phyloP scores from a whole-genome alignment of 1,140 invertebrate species.

The Drosophila persimilis region DNA sequence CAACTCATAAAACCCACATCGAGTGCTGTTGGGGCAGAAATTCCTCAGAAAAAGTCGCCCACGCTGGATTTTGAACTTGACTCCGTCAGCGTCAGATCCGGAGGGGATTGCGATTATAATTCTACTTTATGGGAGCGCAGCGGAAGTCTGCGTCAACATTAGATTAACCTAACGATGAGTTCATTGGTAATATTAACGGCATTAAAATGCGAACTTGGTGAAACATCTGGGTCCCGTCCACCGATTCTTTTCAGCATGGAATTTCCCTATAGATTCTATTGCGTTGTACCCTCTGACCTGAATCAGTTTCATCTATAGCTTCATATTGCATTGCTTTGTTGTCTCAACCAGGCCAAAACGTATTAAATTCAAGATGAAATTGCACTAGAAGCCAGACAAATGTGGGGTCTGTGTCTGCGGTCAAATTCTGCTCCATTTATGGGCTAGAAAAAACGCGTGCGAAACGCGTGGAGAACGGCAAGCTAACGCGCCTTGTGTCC shows the following conservation, averaged over 20 bases:
- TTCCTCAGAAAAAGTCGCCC: constrained; percentile 53
- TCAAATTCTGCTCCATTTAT: constrained; percentile 35
- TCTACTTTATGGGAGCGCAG: constrained; percentile 18
- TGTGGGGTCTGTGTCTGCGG: constrained; percentile 33
- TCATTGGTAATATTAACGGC: constrained; percentile 52
- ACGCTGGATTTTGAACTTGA: constrained; percentile 67
- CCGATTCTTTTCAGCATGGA: neutral
- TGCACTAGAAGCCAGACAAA: constrained; percentile 46
- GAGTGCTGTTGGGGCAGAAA: constrained; percentile 25
- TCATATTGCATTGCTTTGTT: constrained; percentile 2
- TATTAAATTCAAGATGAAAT: constrained; percentile 34
- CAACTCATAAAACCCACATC: constrained; percentile 33
- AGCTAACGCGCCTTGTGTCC: constrained; percentile 45
- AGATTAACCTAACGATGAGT: constrained; percentile 33
- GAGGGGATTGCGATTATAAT: constrained; percentile 13
- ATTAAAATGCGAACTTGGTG: constrained; percentile 9
- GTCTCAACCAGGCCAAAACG: constrained; percentile 22
- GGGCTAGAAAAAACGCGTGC: constrained; percentile 33
- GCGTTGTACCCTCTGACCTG: constrained; percentile 25
- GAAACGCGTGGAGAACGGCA: constrained; percentile 40
- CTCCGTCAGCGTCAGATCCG: constrained; percentile 9
- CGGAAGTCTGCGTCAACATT: constrained; percentile 68
- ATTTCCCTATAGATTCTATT: constrained; percentile 5
- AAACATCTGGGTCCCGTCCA: neutral
- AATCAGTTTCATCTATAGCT: constrained; percentile 8